Evolutionary conservation across 2,113 vertebrate genomes (phyloP).

Genomic region (Rhinogobius similis): DNA sequence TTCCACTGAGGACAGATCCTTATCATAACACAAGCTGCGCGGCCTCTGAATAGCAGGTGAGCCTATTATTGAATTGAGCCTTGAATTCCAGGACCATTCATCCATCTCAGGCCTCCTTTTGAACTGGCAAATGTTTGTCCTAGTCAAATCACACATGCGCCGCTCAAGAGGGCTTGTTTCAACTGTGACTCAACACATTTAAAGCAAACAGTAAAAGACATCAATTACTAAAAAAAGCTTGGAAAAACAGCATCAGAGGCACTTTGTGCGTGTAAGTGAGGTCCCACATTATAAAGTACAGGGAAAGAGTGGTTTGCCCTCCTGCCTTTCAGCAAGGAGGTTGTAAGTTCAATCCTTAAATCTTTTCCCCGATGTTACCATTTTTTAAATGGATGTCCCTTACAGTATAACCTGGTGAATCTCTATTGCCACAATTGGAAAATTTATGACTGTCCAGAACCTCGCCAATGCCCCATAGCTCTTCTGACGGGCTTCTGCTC

Average conservation of each 20-base stretch:
- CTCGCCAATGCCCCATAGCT: too few species aligned
- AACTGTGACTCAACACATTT: not conserved
- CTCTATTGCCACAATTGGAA: too few species aligned
- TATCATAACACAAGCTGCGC: conserved; percentile 47
- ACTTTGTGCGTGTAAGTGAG: not conserved
- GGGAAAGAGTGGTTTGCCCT: not conserved
- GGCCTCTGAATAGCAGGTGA: conserved; percentile 54
- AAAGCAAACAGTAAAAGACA: conserved; percentile 12
- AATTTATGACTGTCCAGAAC: too few species aligned
- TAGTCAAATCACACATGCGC: conserved; percentile 30
- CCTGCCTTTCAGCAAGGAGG: not conserved
- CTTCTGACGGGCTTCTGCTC: not conserved
- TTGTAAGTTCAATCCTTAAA: not conserved
- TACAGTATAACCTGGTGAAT: not conserved
- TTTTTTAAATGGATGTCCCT: too few species aligned
- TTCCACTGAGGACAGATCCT: conserved; percentile 49
- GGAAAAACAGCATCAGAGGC: not conserved
- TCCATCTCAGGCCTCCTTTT: conserved; percentile 54
- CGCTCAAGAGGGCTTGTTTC: conserved; percentile 1
- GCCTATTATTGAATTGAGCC: conserved; percentile 48
- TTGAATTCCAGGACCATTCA: conserved; percentile 61
- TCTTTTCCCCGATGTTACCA: too few species aligned
- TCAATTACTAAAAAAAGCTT: not conserved
- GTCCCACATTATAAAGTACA: not conserved
- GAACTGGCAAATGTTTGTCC: conserved; percentile 57